These are phyloP conservation scores for Conops quadrifasciatus DNA, from an alignment of 2,888 invertebrate genomes.

Conservation along the genomic window DNA sequence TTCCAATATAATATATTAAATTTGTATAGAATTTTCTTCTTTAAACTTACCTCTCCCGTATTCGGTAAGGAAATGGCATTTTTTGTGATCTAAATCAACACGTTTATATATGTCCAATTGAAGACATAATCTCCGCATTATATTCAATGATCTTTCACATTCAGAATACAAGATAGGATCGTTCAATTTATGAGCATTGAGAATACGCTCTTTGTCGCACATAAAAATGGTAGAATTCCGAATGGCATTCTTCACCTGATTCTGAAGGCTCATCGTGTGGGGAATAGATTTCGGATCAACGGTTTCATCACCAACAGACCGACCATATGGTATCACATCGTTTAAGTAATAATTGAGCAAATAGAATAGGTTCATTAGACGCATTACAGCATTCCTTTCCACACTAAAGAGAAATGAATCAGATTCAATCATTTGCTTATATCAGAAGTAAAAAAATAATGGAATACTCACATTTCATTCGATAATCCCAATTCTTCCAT, in stretches of 20 bases:
- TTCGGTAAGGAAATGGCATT: conserved; percentile 44
- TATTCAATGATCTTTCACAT: conserved; percentile 47
- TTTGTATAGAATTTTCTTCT: too few species aligned
- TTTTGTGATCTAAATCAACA: conserved; percentile 51
- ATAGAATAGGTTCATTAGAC: conserved; percentile 48
- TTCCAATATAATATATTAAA: too few species aligned
- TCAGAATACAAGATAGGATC: conserved; percentile 49
- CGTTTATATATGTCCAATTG: conserved; percentile 41
- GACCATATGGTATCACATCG: conserved; percentile 44
- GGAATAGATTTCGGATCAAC: conserved; percentile 43
- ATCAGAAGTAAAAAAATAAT: neutral
- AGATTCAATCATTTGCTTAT: neutral
- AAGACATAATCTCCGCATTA: conserved; percentile 19
- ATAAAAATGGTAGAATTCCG: conserved; percentile 50
- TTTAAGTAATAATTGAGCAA: conserved; percentile 50
- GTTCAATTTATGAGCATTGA: conserved; percentile 50
- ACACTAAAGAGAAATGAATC: conserved; percentile 40
- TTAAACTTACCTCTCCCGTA: conserved; percentile 46
- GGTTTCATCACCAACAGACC: conserved; percentile 40
- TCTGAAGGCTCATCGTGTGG: conserved; percentile 51
- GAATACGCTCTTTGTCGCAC: conserved; percentile 43
- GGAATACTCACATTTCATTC: conserved; percentile 46
- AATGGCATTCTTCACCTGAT: conserved; percentile 53
- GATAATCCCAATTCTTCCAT: conserved; percentile 37
- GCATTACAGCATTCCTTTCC: conserved; percentile 44